These are phyloP conservation scores for Panagrolaimus sp. DNA, from an alignment of 1,140 invertebrate species.

Conservation along the genomic window DNA sequence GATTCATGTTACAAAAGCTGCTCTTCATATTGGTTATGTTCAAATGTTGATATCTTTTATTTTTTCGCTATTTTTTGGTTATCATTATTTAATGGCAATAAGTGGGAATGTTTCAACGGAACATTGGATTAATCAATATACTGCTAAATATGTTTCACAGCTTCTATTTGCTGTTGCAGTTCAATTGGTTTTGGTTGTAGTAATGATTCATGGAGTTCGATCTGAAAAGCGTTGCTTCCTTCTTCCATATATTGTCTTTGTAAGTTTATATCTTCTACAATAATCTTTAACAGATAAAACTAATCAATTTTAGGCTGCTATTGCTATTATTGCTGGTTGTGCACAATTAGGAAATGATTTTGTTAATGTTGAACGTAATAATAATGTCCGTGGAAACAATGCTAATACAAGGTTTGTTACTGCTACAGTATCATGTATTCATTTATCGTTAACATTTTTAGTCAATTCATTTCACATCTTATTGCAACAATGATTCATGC, in stretches of 20 bases:
- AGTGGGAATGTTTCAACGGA: constrained; percentile 42
- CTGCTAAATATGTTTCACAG: constrained; percentile 44
- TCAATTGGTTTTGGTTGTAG: constrained; percentile 50
- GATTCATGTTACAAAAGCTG: constrained; percentile 52
- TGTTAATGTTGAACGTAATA: constrained; percentile 25
- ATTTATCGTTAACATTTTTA: constrained; percentile 20
- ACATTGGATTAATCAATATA: constrained; percentile 49
- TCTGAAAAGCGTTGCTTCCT: constrained; percentile 46
- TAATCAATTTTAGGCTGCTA: constrained; percentile 16
- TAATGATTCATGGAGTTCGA: constrained; percentile 53
- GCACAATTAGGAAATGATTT: constrained; percentile 34
- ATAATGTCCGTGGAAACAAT: not conserved
- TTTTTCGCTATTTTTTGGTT: constrained; percentile 41
- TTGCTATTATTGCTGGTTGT: constrained; percentile 52
- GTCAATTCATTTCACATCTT: constrained; percentile 45
- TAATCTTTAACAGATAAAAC: not conserved
- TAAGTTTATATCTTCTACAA: not conserved
- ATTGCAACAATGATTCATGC: constrained; percentile 52
- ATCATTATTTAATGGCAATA: constrained; percentile 45
- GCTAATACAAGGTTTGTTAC: constrained; percentile 7
- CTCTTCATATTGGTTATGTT: constrained; percentile 45
- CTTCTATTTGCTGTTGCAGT: constrained; percentile 46
- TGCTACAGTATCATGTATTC: not conserved
- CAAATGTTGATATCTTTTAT: constrained; percentile 46
- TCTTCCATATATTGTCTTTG: constrained; percentile 54